Evolutionary conservation across 2,888 invertebrate genomes (phyloP), one percentile per base, ranked within the genome.

Genomic region (Amiota minor): DNA sequence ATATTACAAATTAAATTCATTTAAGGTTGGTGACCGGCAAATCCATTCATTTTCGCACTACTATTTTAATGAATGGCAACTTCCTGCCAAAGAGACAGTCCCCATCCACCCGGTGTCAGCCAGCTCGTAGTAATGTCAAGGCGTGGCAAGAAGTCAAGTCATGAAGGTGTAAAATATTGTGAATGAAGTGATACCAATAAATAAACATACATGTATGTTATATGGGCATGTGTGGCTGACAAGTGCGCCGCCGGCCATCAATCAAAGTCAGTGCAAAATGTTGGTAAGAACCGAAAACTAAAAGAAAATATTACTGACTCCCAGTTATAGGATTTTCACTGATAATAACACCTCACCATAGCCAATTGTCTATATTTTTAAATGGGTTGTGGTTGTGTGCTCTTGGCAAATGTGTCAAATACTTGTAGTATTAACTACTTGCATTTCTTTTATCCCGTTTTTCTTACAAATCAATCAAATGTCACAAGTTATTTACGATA

Each of bases 1-100:
- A 35, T 35, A 6, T 6, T 35, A 35, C 35, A 85, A 83, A 84
- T 86, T 84, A 81, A 83, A 85, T 86, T 82, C 79, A 79, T 82
- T 79, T 74, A n/a, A 59, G 11, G 35, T 35, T 35, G 53, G 35
- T 69, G 10, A 46, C 50, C 12, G 70, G n/a, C 70, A 56, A 56
- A 18, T 53, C 35, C 62, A 46, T 50, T 45, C 20, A 14, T 35
- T 35, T 35, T 35, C 35, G 35, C 35, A 35, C 35, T 35, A n/a
- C 62, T 62, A 45, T 45, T 14, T 16, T 16, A 53, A 53, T 16
- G 53, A 53, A 14, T 53, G 53, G 9, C n/a, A 53, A 53, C 53
- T 53, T 14, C 16, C 53, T 16, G 18, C 18, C 16, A 18, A 56
- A 59, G 18, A 20, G 59, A 59, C 59, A 16, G 59, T 59, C 20